Conservation (phyloP, 2,888 invertebrate species). For the Chymomyza procnemis region DNA sequence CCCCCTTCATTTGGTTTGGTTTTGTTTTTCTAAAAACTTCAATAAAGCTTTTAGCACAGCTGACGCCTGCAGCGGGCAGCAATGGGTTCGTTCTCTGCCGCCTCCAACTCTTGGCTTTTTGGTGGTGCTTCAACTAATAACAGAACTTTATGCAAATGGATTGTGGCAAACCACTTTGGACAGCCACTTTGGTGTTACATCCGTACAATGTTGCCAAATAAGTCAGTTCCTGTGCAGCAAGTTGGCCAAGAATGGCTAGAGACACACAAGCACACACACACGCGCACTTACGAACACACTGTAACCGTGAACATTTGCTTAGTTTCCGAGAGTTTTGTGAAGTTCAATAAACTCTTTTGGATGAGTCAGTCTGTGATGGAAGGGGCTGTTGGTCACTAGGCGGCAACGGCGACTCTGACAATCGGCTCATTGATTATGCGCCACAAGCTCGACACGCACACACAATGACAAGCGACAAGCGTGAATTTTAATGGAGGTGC, state of each 20-base stretch:
- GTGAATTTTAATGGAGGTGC: slow-evolving; percentile 58
- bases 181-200: slow-evolving; percentile 1
- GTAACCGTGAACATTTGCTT: slow-evolving; percentile 12
- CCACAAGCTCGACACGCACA: slow-evolving; percentile 55
- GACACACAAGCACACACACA: too few species aligned
- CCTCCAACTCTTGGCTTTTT: slow-evolving; percentile 17
- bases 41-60: slow-evolving; percentile 59
- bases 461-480: slow-evolving; percentile 52
- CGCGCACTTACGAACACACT: too few species aligned
- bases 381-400: background rate
- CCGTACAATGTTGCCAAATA: slow-evolving; percentile 41
- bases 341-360: slow-evolving; percentile 62
- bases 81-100: slow-evolving; percentile 14
- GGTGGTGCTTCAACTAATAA: slow-evolving; percentile 53
- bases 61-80: slow-evolving; percentile 20
- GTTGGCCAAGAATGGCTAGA: background rate
- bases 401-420: background rate
- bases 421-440: slow-evolving; percentile 62
- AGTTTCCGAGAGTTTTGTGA: background rate
- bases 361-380: too few species aligned
- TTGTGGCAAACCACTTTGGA: slow-evolving; percentile 19
- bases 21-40: slow-evolving; percentile 30
- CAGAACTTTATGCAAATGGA: slow-evolving; percentile 68
- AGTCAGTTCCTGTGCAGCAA: slow-evolving; percentile 42
- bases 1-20: background rate